Percentiles rank a stretch among this genome's conserved stretches.
Conservation (phyloP, 1,140 invertebrate genomes). For the Aleiodes sp. region DNA sequence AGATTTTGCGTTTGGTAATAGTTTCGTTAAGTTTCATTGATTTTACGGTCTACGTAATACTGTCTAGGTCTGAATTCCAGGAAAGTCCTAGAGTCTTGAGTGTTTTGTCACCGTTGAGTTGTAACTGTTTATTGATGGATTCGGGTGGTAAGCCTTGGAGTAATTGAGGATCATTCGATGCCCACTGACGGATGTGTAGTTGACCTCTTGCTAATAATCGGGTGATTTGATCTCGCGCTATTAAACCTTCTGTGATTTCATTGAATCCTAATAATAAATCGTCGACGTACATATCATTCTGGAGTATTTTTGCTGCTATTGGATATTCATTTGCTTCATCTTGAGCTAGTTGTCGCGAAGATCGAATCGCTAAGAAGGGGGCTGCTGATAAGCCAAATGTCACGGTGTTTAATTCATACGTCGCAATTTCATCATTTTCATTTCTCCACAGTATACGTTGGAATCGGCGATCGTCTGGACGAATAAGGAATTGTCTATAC, state of each 20-base stretch:
- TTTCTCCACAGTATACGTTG: slow-evolving; percentile 54
- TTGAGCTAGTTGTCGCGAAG: slow-evolving; percentile 44
- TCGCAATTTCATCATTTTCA: slow-evolving; percentile 31
- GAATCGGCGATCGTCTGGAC: slow-evolving; percentile 42
- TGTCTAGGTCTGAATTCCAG: slow-evolving; percentile 45
- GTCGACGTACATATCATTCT: slow-evolving; percentile 46
- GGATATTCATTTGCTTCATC: slow-evolving; percentile 40
- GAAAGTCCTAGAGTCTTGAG: slow-evolving; percentile 47
- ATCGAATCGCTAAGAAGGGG: slow-evolving; percentile 43
- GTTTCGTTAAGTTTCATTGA: slow-evolving; percentile 35
- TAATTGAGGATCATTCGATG: slow-evolving; percentile 43
- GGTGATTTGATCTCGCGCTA: slow-evolving; percentile 43
- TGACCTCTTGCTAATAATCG: slow-evolving; percentile 38
- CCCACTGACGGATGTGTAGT: slow-evolving; percentile 51
- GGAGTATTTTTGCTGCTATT: slow-evolving; percentile 25
- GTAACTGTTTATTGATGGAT: slow-evolving; percentile 20
- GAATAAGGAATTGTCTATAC: slow-evolving; percentile 52
- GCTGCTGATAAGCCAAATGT: slow-evolving; percentile 60
- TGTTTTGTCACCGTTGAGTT: slow-evolving; percentile 26
- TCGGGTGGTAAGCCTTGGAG: slow-evolving; percentile 36
- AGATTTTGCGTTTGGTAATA: slow-evolving; percentile 17
- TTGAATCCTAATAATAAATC: slow-evolving; percentile 42
- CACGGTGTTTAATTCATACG: slow-evolving; percentile 43
- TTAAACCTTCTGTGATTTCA: slow-evolving; percentile 34
- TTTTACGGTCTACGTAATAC: slow-evolving; percentile 31